These are phyloP conservation scores for Phrynocephalus versicolor DNA, from an alignment of 2,113 vertebrate species.

Conservation along the genomic window DNA sequence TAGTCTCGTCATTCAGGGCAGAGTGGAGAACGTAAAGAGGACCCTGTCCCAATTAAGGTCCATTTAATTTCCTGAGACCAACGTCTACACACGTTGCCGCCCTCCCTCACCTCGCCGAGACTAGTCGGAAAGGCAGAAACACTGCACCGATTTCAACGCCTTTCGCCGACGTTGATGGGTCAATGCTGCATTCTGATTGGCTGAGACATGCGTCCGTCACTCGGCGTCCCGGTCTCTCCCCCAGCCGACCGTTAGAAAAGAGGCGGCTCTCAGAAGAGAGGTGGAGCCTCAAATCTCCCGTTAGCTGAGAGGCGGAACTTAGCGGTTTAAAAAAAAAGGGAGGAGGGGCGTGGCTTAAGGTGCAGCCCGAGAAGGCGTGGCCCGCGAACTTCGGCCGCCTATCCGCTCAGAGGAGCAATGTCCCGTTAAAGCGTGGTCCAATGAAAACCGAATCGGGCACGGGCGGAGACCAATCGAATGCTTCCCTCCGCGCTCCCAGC, in stretches of 20 bases:
- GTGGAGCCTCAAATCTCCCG: not conserved
- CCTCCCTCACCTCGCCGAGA: slow-evolving; percentile 1
- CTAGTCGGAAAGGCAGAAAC: not conserved
- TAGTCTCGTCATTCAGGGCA: not conserved
- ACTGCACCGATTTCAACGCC: not conserved
- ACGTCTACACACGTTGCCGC: not conserved
- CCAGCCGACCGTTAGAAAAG: not conserved
- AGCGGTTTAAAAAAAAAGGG: not conserved
- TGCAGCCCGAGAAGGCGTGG: not conserved
- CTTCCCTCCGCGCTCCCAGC: not conserved
- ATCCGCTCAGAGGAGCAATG: not conserved
- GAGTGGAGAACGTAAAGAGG: not conserved
- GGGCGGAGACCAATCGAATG: not conserved
- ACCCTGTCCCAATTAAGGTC: no score
- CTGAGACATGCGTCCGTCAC: not conserved
- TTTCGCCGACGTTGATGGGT: not conserved
- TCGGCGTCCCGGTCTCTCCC: not conserved
- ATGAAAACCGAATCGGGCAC: not conserved
- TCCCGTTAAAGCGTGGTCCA: not conserved
- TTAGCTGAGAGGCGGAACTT: not conserved
- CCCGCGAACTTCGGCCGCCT: not conserved
- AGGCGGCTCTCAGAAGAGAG: not conserved
- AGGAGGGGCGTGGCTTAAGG: not conserved
- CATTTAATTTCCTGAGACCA: no score
- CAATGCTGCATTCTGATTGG: not conserved